Evolutionary conservation across 2,888 invertebrate genomes (phyloP).

Genomic region (Apantesis nais): DNA sequence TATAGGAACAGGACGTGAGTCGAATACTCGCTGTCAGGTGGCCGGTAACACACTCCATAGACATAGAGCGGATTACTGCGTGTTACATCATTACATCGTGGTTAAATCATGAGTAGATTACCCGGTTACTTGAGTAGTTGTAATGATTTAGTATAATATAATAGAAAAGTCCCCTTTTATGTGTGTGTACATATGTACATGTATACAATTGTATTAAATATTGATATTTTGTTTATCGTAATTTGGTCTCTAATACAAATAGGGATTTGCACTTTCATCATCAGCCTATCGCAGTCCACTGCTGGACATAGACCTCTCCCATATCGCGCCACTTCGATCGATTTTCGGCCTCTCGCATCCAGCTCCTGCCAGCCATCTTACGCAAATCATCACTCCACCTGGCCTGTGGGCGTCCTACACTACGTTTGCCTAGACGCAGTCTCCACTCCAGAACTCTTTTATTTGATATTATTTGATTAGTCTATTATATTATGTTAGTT

Average conservation of each 20-base stretch:
- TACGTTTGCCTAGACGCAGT: too few species aligned
- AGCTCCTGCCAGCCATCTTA: too few species aligned
- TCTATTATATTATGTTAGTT: background rate
- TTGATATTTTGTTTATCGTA: too few species aligned
- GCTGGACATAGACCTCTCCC: too few species aligned
- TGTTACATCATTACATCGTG: slow-evolving; percentile 27
- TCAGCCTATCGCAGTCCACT: too few species aligned
- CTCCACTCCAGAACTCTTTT: too few species aligned
- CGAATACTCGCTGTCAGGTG: slow-evolving; percentile 15
- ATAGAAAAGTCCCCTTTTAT: background rate
- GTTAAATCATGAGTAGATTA: slow-evolving; percentile 6
- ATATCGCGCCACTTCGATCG: too few species aligned
- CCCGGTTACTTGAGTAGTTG: background rate
- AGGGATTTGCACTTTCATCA: too few species aligned
- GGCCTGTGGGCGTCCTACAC: too few species aligned
- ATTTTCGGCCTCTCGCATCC: too few species aligned
- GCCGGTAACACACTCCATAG: slow-evolving; percentile 28
- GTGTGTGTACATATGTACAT: background rate
- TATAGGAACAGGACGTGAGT: slow-evolving; percentile 24
- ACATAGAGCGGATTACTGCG: slow-evolving; percentile 33
- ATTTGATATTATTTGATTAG: background rate
- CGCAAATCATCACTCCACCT: too few species aligned
- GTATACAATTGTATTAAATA: background rate
- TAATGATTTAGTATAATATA: background rate
- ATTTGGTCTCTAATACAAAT: too few species aligned